A percentile compares a stretch with the other conserved stretches of the same genome.
These are phyloP conservation scores for Folsomia candida DNA, from an alignment of 2,888 invertebrate genomes.

Conservation along the genomic window DNA sequence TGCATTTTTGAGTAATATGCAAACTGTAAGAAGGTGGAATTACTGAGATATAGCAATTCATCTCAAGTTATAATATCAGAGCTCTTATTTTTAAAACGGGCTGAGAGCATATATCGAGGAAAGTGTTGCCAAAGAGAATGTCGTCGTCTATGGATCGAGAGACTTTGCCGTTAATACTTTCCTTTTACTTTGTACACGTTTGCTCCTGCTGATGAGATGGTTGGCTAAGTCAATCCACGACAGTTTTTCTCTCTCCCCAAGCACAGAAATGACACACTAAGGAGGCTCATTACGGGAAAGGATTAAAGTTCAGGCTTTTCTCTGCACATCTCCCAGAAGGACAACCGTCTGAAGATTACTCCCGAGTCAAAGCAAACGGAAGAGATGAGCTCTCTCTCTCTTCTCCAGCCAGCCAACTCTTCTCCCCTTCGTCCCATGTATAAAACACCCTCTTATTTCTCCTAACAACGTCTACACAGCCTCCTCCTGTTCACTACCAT, in stretches of 20 bases:
- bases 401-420: no score
- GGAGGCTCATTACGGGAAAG: conserved; percentile 44
- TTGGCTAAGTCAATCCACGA: not conserved
- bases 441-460: not conserved
- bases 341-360: conserved; percentile 11
- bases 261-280: conserved; percentile 38
- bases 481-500: not conserved
- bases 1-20: no score
- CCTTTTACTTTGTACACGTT: not conserved
- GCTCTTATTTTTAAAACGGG: no score
- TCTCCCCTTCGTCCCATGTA: no score
- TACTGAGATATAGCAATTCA: no score
- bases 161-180: not conserved
- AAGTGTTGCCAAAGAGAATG: no score
- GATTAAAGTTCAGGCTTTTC: conserved; percentile 40
- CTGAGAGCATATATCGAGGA: no score
- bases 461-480: not conserved
- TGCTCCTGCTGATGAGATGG: not conserved
- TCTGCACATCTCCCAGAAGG: not conserved
- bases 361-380: conserved; percentile 13
- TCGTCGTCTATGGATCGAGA: no score
- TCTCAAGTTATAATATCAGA: no score
- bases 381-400: conserved; percentile 13
- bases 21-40: no score
- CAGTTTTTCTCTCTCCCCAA: not conserved